These are phyloP conservation scores for Thunnus albacares DNA, from an alignment of 2,797 vertebrate genomes.

Conservation along the genomic window DNA sequence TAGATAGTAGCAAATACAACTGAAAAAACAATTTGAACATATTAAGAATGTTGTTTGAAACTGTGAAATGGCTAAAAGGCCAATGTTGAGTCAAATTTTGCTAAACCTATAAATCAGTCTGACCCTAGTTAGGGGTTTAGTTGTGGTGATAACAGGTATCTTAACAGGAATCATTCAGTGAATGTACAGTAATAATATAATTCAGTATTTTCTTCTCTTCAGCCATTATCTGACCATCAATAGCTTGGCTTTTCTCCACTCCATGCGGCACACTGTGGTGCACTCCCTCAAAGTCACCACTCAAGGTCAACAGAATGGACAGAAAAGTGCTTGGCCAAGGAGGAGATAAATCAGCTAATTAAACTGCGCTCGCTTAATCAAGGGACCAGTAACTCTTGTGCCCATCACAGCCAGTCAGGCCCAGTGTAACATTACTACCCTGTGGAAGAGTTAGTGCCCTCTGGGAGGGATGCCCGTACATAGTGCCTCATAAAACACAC, in stretches of 20 bases:
- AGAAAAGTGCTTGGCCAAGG: slow-evolving; percentile 83
- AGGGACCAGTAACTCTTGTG: slow-evolving; percentile 83
- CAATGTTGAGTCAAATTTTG: neutral
- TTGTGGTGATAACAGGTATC: neutral
- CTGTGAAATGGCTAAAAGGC: neutral
- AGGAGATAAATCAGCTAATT: slow-evolving; percentile 99
- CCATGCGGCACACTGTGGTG: neutral
- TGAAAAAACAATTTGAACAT: neutral
- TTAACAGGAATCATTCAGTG: neutral
- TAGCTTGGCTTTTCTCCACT: neutral
- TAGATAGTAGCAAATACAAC: neutral
- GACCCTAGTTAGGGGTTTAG: too few species aligned
- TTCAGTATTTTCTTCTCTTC: neutral
- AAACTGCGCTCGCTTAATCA: slow-evolving; percentile 93
- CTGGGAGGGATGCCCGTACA: slow-evolving; percentile 81
- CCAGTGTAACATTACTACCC: slow-evolving; percentile 90
- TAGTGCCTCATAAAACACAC: slow-evolving; percentile 96
- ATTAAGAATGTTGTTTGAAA: neutral
- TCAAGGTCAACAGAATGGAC: slow-evolving; percentile 91
- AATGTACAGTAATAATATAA: neutral
- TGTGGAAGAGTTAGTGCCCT: slow-evolving; percentile 92
- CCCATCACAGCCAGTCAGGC: slow-evolving; percentile 89
- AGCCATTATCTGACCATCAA: slow-evolving; percentile 20
- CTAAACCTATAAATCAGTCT: neutral
- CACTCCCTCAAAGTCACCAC: slow-evolving; percentile 68